Evolutionary conservation across 2,797 vertebrate genomes (phyloP).

Genomic region (Pseudomugil gertrudae): DNA sequence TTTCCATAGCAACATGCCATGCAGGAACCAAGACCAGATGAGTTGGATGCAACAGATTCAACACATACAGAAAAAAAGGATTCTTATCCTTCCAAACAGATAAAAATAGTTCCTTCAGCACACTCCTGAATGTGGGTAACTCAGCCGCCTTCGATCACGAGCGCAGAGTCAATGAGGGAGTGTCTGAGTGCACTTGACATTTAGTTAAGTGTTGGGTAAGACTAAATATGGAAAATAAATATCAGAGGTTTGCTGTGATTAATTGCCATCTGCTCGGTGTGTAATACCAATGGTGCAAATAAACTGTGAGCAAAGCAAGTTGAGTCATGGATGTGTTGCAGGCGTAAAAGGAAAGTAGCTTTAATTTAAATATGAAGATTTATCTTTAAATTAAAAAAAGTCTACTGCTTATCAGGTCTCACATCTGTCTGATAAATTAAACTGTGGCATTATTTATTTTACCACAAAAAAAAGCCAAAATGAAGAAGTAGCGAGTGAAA

Average conservation of each 20-base stretch:
- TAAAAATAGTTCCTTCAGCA: conserved; percentile 15
- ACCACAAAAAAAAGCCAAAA: background rate
- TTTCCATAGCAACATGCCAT: conserved; percentile 53
- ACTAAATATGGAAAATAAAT: conserved; percentile 26
- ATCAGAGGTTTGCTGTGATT: conserved; percentile 25
- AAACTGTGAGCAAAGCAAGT: conserved; percentile 9
- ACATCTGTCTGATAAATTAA: background rate
- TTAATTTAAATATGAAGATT: background rate
- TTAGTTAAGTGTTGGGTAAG: background rate
- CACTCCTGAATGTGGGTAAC: conserved; percentile 16
- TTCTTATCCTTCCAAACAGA: conserved; percentile 31
- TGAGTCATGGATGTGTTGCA: background rate
- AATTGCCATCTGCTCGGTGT: conserved; percentile 12
- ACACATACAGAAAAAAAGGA: conserved; percentile 5
- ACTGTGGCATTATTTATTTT: background rate
- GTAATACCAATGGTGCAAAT: background rate
- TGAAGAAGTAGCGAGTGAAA: background rate
- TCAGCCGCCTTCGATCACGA: conserved; percentile 7
- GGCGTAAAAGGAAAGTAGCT: background rate
- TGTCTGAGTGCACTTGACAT: conserved; percentile 2
- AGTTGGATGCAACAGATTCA: conserved; percentile 14
- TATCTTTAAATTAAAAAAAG: background rate
- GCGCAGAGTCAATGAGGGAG: background rate
- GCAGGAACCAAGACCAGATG: conserved; percentile 30
- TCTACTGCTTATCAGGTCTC: background rate